These are phyloP conservation scores for Cheilosia pagana DNA, from an alignment of 2,888 invertebrate species.

Conservation along the genomic window DNA sequence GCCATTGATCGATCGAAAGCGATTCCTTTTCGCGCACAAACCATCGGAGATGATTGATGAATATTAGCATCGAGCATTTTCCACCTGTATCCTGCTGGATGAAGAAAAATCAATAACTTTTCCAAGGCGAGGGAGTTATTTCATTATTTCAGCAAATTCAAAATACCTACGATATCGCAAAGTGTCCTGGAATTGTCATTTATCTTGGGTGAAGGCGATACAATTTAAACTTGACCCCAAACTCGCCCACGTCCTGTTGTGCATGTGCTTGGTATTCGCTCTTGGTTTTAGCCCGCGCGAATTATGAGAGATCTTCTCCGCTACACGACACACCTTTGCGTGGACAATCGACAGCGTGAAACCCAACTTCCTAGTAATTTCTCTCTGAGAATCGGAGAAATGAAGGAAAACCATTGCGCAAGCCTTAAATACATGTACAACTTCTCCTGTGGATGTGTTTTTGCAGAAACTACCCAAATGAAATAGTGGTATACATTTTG, in stretches of 20 bases:
- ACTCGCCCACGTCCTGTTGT: conserved; percentile 42
- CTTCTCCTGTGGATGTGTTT: conserved; percentile 6
- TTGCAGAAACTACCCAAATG: conserved; percentile 10
- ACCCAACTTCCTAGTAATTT: conserved; percentile 24
- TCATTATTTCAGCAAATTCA: too few relatives aligned
- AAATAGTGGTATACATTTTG: background rate
- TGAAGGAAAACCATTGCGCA: conserved; percentile 51
- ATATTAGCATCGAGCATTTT: conserved; percentile 49
- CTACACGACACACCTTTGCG: conserved; percentile 40
- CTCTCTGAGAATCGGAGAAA: background rate
- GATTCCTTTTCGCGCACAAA: conserved; percentile 7
- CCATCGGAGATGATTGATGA: conserved; percentile 64
- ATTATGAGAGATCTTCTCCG: background rate
- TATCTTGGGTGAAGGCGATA: conserved; percentile 52
- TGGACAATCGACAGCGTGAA: conserved; percentile 54
- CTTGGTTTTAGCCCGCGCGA: conserved; percentile 18
- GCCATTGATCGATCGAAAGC: conserved; percentile 59
- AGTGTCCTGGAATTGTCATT: background rate
- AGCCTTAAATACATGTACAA: background rate
- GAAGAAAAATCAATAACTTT: conserved; percentile 33
- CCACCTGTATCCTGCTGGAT: conserved; percentile 42
- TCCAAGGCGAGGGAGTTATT: background rate
- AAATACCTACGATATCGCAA: background rate
- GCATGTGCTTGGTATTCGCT: background rate
- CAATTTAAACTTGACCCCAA: conserved; percentile 72